Base-by-base conservation (phyloP, 2,888 invertebrate genomes). In the Caenorhabditis sp. region DNA sequence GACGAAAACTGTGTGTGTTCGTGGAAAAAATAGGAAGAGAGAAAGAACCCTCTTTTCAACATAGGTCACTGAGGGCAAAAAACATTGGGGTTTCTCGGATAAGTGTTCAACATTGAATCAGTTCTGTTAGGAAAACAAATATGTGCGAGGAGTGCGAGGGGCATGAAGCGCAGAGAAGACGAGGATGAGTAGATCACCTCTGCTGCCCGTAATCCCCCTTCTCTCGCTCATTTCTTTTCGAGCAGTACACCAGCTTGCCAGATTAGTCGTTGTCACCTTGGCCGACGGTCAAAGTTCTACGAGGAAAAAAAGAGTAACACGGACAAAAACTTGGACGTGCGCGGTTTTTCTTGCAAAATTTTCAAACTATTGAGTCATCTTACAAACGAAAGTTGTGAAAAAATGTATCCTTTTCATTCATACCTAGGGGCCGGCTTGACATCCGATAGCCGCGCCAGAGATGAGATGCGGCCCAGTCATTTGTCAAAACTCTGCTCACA, bases 71-170 rank as follows among this genome's bases (percentile, higher is more conserved):
- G 27, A n/a, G n/a, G 48, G 48, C 39, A 48, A 63, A 72, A 63
- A 72, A 63, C 71, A 56, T 30, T 26, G 41, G 30, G 9, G 20
- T 53, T 61, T 61, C 70, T 39, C 55, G 30, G 62, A 61, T 62
- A 71, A 71, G 71, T 71, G 71, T 62, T 71, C 71, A 62, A 62
- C 62, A 71, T 62, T 41, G 71, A 71, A 58, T 72, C 59, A 71
- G 53, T 61, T 61, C 43, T 48, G 63, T 50, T 52, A 50, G 39
- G 56, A 72, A 63, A 63, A 63, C 63, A 70, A 70, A 70, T 59
- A 68, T 53, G 46, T 35, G 39, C 35, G 24, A 35, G 20, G 61
- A 45, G 37, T 26, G 39, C 26, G 50, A 50, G 68, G 11, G 32
- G 58, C 35, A 39, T 24, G 59, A 68, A 68, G 68, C 58, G 58